Evolutionary conservation across 2,888 invertebrate species (phyloP).

Genomic region (Leucania comma): DNA sequence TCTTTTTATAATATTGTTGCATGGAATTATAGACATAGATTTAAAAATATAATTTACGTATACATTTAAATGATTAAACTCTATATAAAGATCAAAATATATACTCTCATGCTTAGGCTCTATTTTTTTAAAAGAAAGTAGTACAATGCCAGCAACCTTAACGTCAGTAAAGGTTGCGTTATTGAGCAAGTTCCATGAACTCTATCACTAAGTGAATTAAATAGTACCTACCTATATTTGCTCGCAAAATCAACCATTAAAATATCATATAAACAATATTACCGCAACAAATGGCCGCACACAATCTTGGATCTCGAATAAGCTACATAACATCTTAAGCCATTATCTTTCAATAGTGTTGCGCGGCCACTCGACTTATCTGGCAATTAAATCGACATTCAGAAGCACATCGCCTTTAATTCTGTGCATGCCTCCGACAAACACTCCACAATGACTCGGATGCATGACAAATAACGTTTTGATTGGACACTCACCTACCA

Average conservation of each 20-base stretch:
- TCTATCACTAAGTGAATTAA: not conserved
- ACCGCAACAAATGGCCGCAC: constrained; percentile 65
- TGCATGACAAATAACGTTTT: constrained; percentile 90
- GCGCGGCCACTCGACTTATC: constrained; percentile 87
- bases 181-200: not conserved
- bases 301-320: constrained; percentile 80
- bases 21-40: too few relatives aligned
- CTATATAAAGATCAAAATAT: too few relatives aligned
- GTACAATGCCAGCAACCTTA: not conserved
- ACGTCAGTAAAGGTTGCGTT: not conserved
- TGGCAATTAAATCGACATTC: constrained; percentile 91
- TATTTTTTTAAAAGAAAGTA: too few relatives aligned
- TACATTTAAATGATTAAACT: too few relatives aligned
- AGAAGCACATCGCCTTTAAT: constrained; percentile 88
- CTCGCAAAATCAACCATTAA: constrained; percentile 42
- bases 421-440: constrained; percentile 85
- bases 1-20: too few relatives aligned
- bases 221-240: not conserved
- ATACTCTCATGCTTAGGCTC: too few relatives aligned
- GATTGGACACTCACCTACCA: constrained; percentile 83
- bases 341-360: constrained; percentile 88
- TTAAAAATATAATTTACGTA: too few relatives aligned
- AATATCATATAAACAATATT: constrained; percentile 62
- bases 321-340: constrained; percentile 86
- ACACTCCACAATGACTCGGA: constrained; percentile 88